A percentile compares a stretch with the other conserved stretches of the same genome.
Evolutionary conservation across 2,888 invertebrate genomes (phyloP).

Genomic region (Nasonia oneida): DNA sequence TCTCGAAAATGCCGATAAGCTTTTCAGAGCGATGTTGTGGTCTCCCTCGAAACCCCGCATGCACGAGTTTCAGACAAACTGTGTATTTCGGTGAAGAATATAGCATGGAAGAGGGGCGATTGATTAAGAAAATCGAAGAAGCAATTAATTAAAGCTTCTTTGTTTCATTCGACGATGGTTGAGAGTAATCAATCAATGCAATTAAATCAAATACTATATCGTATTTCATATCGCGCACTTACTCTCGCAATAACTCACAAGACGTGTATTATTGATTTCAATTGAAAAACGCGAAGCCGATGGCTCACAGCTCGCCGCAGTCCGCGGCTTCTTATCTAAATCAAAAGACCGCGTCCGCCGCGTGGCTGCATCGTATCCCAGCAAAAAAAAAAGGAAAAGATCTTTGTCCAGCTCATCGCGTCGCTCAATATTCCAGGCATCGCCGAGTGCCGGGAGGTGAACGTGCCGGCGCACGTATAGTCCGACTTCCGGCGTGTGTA

Average conservation of each 20-base stretch:
- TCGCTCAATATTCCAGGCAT: slow-evolving; percentile 19
- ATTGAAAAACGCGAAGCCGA: no score
- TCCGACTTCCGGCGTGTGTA: background rate
- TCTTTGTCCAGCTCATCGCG: background rate
- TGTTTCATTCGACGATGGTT: background rate
- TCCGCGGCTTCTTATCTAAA: background rate
- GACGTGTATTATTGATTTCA: no score
- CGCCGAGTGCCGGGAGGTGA: background rate
- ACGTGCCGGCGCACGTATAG: slow-evolving; percentile 15
- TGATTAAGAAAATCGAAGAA: background rate
- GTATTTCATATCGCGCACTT: no score
- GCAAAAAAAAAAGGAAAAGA: background rate
- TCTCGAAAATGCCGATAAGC: background rate
- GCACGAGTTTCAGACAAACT: background rate
- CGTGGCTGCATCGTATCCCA: no score
- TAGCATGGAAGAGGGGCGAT: background rate
- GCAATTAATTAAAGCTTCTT: background rate
- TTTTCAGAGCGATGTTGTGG: background rate
- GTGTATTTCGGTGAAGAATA: no score
- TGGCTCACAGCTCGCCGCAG: no score
- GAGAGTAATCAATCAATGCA: no score
- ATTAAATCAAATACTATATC: no score
- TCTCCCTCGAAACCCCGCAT: background rate
- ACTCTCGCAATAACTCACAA: no score
- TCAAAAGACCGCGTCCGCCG: background rate